Base-by-base conservation (phyloP, 2,888 invertebrate genomes). In the Glyphotaelius pellucidus region DNA sequence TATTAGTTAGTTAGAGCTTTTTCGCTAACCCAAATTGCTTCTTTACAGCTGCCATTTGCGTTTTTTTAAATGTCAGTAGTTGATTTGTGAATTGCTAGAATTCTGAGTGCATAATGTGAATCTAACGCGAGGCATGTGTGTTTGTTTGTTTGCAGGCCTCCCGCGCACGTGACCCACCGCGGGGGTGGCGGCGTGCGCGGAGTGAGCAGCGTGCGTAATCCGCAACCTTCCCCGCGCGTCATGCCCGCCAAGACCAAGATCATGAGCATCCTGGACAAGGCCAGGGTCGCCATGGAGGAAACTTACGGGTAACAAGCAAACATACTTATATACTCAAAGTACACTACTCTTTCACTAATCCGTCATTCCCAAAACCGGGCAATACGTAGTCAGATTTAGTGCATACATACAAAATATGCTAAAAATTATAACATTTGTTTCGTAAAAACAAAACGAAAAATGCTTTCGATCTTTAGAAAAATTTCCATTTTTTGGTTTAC, bases 241-340 rank as follows among this genome's bases (percentile, higher is more conserved):
- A 96, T 97, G 94, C 97, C 97, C 89, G 97, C 97, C 92, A 98
- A 98, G 95, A 97, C 97, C 92, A 98, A 98, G 96, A 98, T 98
- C 92, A 97, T 98, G 96, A 98, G 98, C 93, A 98, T 98, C 94
- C 95, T 98, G 94, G 98, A 98, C 95, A 97, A 98, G 91, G 98
- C 98, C 0, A 96, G 98, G 91, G 97, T 97, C 38, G 98, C 98
- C 52, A 98, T 98, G 98, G 98, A 98, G 94, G 97, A 98, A 93
- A 97, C 97, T 90, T 98, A 98, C 93, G 96, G 97, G 94, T 98
- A 96, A 94, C 97, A 9, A 67, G 7, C 25, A 67, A 9, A 67
- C 67, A 2, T 67, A 67, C 67, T 67, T 25, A 7, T 67, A 25
- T 67, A 67, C n/a, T 67, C 67, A 67, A 67, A 67, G 67, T 67